phyloP scores from a whole-genome alignment of 2,888 invertebrate species.

The Adela reaumurella region DNA sequence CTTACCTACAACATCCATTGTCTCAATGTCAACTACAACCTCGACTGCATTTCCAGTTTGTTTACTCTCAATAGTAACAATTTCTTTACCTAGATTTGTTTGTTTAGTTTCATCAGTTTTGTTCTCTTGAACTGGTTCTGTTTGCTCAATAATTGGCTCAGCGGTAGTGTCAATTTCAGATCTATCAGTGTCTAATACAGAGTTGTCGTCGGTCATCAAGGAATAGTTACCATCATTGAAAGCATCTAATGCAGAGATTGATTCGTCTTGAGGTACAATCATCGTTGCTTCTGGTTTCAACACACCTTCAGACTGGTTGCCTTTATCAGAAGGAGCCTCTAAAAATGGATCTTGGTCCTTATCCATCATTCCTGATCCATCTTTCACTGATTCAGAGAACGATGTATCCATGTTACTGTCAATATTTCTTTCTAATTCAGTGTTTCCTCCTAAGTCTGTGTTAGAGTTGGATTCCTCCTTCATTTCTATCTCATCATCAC shows the following conservation, averaged over 20 bases:
- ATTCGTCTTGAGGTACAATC: background rate
- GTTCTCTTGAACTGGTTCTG: too few relatives aligned
- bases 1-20: background rate
- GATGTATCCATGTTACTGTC: background rate
- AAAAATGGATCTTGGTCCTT: background rate
- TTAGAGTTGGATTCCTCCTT: background rate
- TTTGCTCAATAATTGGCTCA: background rate
- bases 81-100: conserved; percentile 8
- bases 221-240: conserved; percentile 21
- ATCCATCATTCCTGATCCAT: background rate
- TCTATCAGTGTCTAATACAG: conserved; percentile 23
- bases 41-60: conserved; percentile 12
- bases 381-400: background rate
- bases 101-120: conserved; percentile 3
- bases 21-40: conserved; percentile 8
- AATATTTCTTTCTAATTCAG: too few relatives aligned
- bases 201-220: conserved; percentile 40
- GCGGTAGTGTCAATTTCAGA: conserved; percentile 17
- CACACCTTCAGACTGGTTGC: background rate
- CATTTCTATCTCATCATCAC: background rate
- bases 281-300: background rate
- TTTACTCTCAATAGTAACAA: conserved; percentile 2
- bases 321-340: background rate
- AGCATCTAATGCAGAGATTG: background rate
- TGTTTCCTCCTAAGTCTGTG: too few relatives aligned